Evolutionary conservation across 2,888 invertebrate genomes (phyloP).

Genomic region (Nomada fucata): DNA sequence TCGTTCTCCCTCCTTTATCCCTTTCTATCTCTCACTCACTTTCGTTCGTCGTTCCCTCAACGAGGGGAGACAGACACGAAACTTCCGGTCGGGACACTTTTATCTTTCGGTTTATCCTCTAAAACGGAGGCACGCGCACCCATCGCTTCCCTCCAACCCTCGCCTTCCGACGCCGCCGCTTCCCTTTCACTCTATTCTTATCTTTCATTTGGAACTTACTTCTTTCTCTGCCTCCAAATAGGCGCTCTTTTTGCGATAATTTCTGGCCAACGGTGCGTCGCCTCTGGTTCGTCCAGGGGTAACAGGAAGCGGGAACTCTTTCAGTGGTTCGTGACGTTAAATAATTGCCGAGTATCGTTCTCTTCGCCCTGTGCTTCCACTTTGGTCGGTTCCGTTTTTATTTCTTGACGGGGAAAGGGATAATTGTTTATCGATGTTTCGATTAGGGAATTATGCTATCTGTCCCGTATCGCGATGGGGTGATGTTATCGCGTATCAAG

Average conservation of each 20-base stretch:
- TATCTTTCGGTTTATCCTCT: slow-evolving; percentile 63
- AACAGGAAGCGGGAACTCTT: slow-evolving; percentile 20
- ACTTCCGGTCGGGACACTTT: slow-evolving; percentile 63
- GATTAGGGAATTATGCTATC: slow-evolving; percentile 6
- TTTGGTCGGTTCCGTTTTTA: neutral
- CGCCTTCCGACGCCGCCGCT: neutral
- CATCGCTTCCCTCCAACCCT: neutral
- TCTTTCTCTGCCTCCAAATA: slow-evolving; percentile 34
- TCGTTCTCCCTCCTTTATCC: slow-evolving; percentile 20
- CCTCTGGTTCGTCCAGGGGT: neutral
- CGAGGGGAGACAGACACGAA: slow-evolving; percentile 23
- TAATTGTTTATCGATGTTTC: slow-evolving; percentile 30
- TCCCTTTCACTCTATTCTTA: slow-evolving; percentile 7
- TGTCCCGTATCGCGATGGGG: neutral
- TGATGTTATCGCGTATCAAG: neutral
- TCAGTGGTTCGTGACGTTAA: slow-evolving; percentile 29
- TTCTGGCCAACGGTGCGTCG: neutral
- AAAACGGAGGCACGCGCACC: slow-evolving; percentile 58
- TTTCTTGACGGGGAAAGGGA: neutral
- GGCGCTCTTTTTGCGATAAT: slow-evolving; percentile 36
- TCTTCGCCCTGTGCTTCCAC: neutral
- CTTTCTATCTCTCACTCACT: slow-evolving; percentile 11
- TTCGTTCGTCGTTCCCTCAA: neutral
- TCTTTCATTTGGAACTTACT: slow-evolving; percentile 14
- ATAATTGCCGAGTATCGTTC: slow-evolving; percentile 5